Conservation (phyloP, 1,140 invertebrate species). For the Berghia stephanieae region DNA sequence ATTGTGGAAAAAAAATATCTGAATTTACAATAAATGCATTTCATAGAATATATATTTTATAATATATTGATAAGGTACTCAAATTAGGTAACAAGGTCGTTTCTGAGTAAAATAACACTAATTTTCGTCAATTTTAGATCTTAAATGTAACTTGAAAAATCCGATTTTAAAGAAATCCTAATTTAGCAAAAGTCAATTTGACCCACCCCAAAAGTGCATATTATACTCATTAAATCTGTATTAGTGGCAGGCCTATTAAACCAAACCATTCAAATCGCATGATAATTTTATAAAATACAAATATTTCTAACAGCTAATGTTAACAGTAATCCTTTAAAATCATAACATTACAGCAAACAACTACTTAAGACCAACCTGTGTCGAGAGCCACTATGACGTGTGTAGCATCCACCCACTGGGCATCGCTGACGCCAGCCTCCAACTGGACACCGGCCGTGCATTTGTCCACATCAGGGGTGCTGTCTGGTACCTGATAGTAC, state of each 20-base stretch:
- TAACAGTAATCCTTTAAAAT: neutral
- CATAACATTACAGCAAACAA: neutral
- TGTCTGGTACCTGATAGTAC: conserved; percentile 57
- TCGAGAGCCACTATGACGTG: conserved; percentile 56
- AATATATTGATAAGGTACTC: too few species aligned
- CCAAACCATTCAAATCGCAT: neutral
- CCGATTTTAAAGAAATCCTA: neutral
- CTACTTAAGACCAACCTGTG: conserved; percentile 56
- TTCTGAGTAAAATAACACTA: too few species aligned
- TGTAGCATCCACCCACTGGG: conserved; percentile 48
- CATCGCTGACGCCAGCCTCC: conserved; percentile 61
- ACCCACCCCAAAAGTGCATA: neutral
- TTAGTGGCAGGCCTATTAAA: neutral
- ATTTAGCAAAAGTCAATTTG: neutral
- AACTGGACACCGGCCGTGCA: conserved; percentile 63
- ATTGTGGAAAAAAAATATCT: too few species aligned
- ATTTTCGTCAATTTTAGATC: too few species aligned
- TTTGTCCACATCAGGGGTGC: conserved; percentile 61
- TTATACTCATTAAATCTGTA: neutral
- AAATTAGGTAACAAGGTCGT: too few species aligned
- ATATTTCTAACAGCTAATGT: too few species aligned
- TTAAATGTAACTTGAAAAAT: neutral
- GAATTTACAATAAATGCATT: too few species aligned
- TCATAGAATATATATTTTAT: too few species aligned
- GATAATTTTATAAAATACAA: neutral